phyloP scores from a whole-genome alignment of 2,888 invertebrate species.

The Heteromyza rotundicornis region DNA sequence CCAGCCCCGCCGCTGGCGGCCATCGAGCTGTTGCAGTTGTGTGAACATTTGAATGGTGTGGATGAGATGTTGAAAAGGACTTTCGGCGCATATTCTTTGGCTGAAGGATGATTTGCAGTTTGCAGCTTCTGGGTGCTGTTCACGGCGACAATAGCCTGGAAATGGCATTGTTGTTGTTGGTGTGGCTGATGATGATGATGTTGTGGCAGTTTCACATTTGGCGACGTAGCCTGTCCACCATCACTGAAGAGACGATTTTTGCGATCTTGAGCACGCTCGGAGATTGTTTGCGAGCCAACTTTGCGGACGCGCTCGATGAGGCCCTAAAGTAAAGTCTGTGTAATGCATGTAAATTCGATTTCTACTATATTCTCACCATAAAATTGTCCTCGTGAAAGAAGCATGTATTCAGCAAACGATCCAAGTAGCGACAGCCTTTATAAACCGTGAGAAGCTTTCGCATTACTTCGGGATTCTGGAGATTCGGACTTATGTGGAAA shows the following conservation, averaged over 20 bases:
- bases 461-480: slow-evolving; percentile 80
- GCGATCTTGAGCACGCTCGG: slow-evolving; percentile 78
- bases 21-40: too few species aligned
- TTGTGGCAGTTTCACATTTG: slow-evolving; percentile 19
- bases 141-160: slow-evolving; percentile 31
- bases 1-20: too few species aligned
- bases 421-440: slow-evolving; percentile 85
- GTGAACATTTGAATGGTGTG: slow-evolving; percentile 42
- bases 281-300: slow-evolving; percentile 68
- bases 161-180: slow-evolving; percentile 18
- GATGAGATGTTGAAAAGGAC: slow-evolving; percentile 46
- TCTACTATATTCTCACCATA: slow-evolving; percentile 67
- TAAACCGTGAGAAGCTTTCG: slow-evolving; percentile 80
- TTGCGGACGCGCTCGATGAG: slow-evolving; percentile 78
- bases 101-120: slow-evolving; percentile 15
- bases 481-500: slow-evolving; percentile 76
- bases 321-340: slow-evolving; percentile 63
- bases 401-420: slow-evolving; percentile 82
- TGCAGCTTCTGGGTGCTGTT: slow-evolving; percentile 27
- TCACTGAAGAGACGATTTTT: slow-evolving; percentile 61
- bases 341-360: neutral
- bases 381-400: slow-evolving; percentile 86
- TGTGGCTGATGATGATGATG: slow-evolving; percentile 16
- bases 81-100: slow-evolving; percentile 43
- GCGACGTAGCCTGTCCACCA: slow-evolving; percentile 22